These are phyloP conservation scores for Rattus rattus DNA, from an alignment of 2,113 vertebrate genomes.

Conservation along the genomic window DNA sequence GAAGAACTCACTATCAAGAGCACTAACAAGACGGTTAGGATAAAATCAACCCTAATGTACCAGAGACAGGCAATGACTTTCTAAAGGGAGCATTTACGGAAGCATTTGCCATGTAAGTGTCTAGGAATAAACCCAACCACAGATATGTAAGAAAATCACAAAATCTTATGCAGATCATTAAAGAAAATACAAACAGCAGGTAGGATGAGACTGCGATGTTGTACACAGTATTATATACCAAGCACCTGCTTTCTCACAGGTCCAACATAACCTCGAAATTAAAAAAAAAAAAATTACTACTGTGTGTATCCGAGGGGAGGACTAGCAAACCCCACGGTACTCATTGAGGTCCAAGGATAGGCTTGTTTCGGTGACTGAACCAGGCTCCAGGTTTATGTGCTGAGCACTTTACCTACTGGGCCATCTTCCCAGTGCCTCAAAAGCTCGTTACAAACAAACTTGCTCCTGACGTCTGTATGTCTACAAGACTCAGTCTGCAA, in stretches of 20 bases:
- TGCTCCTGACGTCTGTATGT: neutral
- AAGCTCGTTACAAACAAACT: constrained; percentile 31
- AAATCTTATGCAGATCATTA: neutral
- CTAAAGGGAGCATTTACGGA: constrained; percentile 9
- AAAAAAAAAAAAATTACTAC: neutral
- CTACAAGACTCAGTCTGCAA: constrained; percentile 2
- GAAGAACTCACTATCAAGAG: constrained; percentile 26
- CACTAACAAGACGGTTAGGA: neutral
- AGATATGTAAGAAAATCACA: constrained; percentile 1
- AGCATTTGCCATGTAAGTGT: neutral
- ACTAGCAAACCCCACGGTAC: neutral
- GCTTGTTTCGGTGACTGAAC: neutral
- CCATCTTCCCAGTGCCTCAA: neutral
- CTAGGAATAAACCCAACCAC: constrained; percentile 34
- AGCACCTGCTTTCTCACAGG: neutral
- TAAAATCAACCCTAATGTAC: constrained; percentile 47
- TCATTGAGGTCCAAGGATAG: neutral
- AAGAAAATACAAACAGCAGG: neutral
- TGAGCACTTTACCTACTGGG: neutral
- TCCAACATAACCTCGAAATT: constrained; percentile 6
- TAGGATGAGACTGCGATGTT: neutral
- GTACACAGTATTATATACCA: neutral
- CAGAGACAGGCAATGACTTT: neutral
- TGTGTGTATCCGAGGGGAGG: neutral
- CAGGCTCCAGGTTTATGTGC: neutral